phyloP scores from a whole-genome alignment of 2,113 vertebrate species.

The Puntigrus tetrazona region DNA sequence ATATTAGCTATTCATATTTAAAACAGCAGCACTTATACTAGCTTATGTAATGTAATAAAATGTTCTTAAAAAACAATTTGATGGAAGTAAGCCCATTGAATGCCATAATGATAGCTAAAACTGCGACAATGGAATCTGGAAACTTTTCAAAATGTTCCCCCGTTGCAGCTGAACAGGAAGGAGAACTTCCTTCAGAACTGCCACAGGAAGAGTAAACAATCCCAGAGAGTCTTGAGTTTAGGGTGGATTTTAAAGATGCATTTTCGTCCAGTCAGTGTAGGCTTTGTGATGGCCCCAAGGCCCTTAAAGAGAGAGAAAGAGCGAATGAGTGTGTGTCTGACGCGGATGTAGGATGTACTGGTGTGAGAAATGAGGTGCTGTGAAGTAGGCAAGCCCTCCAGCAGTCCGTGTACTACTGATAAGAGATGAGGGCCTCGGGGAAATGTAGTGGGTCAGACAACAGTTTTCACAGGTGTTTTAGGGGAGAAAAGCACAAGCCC shows the following conservation, averaged over 20 bases:
- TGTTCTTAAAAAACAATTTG: not conserved
- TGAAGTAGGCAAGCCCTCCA: conserved; percentile 51
- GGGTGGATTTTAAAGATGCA: conserved; percentile 32
- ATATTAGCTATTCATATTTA: too few relatives aligned
- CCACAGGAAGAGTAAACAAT: conserved; percentile 10
- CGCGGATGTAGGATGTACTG: conserved; percentile 26
- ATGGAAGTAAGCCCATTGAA: not conserved
- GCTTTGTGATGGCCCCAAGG: conserved; percentile 33
- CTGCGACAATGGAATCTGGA: not conserved
- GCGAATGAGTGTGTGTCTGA: conserved; percentile 33
- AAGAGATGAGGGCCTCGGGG: conserved; percentile 29
- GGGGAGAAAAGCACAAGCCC: conserved; percentile 13
- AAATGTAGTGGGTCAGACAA: conserved; percentile 38
- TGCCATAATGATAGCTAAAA: not conserved
- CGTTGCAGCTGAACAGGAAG: not conserved
- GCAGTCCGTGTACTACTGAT: conserved; percentile 32
- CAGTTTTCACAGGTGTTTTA: conserved; percentile 29
- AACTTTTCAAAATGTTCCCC: not conserved
- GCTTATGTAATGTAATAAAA: not conserved
- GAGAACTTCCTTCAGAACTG: not conserved
- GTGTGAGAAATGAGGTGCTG: conserved; percentile 50
- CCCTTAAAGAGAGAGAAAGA: conserved; percentile 23
- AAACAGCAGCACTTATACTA: too few relatives aligned
- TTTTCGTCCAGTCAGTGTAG: conserved; percentile 37
- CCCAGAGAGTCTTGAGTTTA: not conserved